These are phyloP conservation scores for Phalacrocorax pelagicus DNA, from an alignment of 2,113 vertebrate genomes.

Conservation along the genomic window DNA sequence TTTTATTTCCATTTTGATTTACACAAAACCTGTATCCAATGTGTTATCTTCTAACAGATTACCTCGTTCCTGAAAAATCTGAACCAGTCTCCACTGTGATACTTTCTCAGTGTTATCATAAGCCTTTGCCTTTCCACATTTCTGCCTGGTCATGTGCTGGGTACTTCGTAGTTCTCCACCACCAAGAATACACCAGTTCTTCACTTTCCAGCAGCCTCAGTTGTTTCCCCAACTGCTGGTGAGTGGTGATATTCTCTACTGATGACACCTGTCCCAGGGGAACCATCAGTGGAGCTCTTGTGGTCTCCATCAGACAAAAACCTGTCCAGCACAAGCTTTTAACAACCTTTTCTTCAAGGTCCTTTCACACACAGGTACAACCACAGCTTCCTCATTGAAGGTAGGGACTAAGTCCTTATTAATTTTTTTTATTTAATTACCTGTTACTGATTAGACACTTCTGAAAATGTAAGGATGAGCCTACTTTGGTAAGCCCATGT, in stretches of 20 bases:
- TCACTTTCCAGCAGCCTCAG: neutral
- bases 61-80: neutral
- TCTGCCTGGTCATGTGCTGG: neutral
- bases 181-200: neutral
- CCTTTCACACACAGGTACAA: neutral
- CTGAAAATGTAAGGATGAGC: neutral
- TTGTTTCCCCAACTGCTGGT: neutral
- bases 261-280: neutral
- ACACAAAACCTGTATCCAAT: neutral
- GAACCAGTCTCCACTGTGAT: neutral
- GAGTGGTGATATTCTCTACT: neutral
- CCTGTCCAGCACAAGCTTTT: neutral
- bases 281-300: neutral
- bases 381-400: neutral
- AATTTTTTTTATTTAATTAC: neutral
- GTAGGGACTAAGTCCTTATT: neutral
- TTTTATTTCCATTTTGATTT: neutral
- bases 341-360: neutral
- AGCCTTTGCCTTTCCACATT: neutral
- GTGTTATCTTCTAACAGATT: neutral
- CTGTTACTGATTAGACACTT: neutral
- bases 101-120: neutral
- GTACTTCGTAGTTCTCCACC: neutral
- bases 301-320: neutral
- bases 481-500: neutral